phyloP scores from a whole-genome alignment of 2,888 invertebrate species.

The Pyrocoelia pectoralis region DNA sequence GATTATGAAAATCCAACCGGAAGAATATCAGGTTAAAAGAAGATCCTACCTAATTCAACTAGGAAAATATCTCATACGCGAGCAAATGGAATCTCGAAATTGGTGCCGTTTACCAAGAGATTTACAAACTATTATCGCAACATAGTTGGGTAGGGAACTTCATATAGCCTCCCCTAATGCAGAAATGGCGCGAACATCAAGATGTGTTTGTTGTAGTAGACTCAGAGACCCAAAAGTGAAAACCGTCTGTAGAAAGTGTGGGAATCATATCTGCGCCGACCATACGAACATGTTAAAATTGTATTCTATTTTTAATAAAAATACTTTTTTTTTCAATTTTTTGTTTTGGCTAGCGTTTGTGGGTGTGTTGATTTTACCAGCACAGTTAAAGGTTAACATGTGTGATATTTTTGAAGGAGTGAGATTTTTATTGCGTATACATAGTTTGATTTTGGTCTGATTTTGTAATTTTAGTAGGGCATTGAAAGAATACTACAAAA shows the following conservation, averaged over 20 bases:
- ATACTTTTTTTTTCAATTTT: neutral
- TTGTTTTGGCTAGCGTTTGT: neutral
- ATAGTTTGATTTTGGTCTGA: too few relatives aligned
- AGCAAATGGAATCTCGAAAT: neutral
- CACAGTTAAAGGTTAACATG: neutral
- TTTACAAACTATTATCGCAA: neutral
- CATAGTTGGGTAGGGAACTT: neutral
- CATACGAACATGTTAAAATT: neutral
- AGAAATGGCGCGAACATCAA: neutral
- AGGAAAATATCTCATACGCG: neutral
- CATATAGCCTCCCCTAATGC: neutral
- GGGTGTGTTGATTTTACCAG: neutral
- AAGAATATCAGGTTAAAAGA: neutral
- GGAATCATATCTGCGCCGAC: too few relatives aligned
- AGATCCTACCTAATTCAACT: neutral
- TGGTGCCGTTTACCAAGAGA: neutral
- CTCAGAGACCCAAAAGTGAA: too few relatives aligned
- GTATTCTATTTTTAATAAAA: neutral
- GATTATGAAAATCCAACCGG: neutral
- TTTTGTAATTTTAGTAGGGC: neutral
- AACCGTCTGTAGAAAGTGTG: too few relatives aligned
- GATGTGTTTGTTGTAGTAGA: too few relatives aligned
- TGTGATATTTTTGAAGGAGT: neutral
- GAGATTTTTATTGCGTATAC: neutral
- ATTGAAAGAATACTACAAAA: slow-evolving; percentile 2